Evolutionary conservation across 1,140 invertebrate genomes (phyloP).

Genomic region (Caenorhabditis remanei): DNA sequence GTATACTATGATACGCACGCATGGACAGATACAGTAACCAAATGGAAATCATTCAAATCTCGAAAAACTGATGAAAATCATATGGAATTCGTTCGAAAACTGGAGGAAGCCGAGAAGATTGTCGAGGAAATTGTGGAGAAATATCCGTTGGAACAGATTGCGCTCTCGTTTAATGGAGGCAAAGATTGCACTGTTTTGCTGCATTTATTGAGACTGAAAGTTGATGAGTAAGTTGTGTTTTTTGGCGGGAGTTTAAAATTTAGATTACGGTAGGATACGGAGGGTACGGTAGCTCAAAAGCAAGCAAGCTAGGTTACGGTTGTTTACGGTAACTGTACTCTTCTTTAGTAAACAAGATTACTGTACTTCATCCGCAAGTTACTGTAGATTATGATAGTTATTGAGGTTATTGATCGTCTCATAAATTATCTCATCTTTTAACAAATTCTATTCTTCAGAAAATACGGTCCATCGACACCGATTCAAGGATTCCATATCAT

Average conservation of each 20-base stretch:
- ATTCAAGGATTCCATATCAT: conserved; percentile 64
- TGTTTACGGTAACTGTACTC: no score
- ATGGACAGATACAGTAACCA: conserved; percentile 65
- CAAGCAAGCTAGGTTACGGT: no score
- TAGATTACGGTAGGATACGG: not conserved
- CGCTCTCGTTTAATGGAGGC: conserved; percentile 62
- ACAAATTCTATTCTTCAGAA: conserved; percentile 58
- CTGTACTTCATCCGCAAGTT: no score
- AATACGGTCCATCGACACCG: conserved; percentile 53
- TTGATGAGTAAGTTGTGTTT: conserved; percentile 56
- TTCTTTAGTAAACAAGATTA: no score
- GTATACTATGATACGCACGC: conserved; percentile 78
- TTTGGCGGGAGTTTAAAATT: not conserved
- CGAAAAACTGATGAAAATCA: conserved; percentile 7
- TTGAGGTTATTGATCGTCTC: no score
- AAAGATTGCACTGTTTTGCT: conserved; percentile 64
- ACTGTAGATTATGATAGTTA: no score
- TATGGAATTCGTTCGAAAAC: conserved; percentile 31
- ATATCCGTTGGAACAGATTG: conserved; percentile 62
- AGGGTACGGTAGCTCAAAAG: no score
- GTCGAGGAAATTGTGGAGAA: conserved; percentile 49
- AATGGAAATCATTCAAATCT: conserved; percentile 30
- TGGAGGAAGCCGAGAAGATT: conserved; percentile 57
- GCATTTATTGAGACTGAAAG: conserved; percentile 55
- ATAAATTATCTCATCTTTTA: not conserved